Evolutionary conservation across 1,140 invertebrate species (phyloP).

Genomic region (Protaetia brevitarsis): DNA sequence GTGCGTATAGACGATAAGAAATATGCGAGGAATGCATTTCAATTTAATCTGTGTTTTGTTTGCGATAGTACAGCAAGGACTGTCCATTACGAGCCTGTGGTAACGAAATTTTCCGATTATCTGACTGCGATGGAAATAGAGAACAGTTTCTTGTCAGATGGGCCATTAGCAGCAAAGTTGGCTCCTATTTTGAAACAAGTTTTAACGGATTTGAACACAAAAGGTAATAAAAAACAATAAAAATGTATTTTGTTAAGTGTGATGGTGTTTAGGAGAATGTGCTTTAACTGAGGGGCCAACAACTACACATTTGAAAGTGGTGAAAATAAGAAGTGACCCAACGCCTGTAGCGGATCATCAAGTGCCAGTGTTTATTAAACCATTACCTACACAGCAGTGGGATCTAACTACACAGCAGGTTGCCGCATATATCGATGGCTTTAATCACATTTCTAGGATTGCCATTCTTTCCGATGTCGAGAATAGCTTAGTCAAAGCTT

Average conservation of each 20-base stretch:
- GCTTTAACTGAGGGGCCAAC: slow-evolving; percentile 66
- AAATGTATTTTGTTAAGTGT: neutral
- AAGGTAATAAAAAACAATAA: slow-evolving; percentile 50
- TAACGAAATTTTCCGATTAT: slow-evolving; percentile 90
- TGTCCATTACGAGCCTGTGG: slow-evolving; percentile 88
- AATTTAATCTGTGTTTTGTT: slow-evolving; percentile 95
- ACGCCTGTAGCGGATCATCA: slow-evolving; percentile 82
- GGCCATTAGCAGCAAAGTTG: slow-evolving; percentile 59
- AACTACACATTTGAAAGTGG: slow-evolving; percentile 77
- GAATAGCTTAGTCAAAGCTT: slow-evolving; percentile 89
- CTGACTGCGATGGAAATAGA: slow-evolving; percentile 82
- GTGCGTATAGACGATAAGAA: slow-evolving; percentile 84
- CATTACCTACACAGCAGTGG: slow-evolving; percentile 65
- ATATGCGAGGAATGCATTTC: slow-evolving; percentile 90
- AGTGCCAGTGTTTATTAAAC: slow-evolving; percentile 79
- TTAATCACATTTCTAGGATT: slow-evolving; percentile 85
- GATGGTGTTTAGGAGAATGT: slow-evolving; percentile 41
- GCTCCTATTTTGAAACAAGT: slow-evolving; percentile 74
- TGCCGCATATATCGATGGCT: slow-evolving; percentile 86
- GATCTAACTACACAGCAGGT: slow-evolving; percentile 90
- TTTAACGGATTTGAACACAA: slow-evolving; percentile 73
- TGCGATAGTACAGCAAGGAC: slow-evolving; percentile 85
- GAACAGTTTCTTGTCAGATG: slow-evolving; percentile 71
- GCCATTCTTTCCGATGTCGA: slow-evolving; percentile 85
- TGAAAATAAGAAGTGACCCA: slow-evolving; percentile 73